A percentile compares a stretch with the other conserved stretches of the same genome.
Conservation (phyloP, 2,888 invertebrate genomes). For the Archaeoteleia sp. region DNA sequence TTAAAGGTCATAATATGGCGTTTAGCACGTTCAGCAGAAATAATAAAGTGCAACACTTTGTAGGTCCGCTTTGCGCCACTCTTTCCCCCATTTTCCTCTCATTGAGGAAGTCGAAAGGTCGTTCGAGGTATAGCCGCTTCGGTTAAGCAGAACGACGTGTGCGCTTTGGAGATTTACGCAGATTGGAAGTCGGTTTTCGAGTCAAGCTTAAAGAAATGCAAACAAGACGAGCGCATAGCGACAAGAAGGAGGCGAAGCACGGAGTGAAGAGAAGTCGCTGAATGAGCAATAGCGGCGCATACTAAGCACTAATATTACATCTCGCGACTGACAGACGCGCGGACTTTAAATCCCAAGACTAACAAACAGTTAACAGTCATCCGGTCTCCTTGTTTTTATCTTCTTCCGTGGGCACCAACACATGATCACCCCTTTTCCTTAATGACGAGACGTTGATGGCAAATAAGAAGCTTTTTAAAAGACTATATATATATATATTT, state of each 20-base stretch:
- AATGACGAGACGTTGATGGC: constrained; percentile 17
- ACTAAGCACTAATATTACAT: constrained; percentile 74
- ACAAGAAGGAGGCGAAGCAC: constrained; percentile 10
- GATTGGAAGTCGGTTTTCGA: constrained; percentile 40
- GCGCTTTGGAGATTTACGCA: background rate
- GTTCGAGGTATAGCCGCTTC: constrained; percentile 38
- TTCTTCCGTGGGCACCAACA: constrained; percentile 64
- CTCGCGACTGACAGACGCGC: constrained; percentile 74
- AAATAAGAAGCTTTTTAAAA: too few relatives aligned
- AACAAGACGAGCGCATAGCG: constrained; percentile 25
- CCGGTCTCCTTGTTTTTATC: constrained; percentile 75
- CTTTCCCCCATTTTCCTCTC: too few relatives aligned
- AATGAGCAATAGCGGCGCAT: constrained; percentile 63
- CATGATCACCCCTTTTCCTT: constrained; percentile 59
- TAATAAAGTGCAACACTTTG: too few relatives aligned
- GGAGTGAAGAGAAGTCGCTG: constrained; percentile 37
- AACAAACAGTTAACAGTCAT: constrained; percentile 75
- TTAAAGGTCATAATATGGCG: too few relatives aligned
- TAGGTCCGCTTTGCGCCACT: too few relatives aligned
- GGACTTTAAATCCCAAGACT: constrained; percentile 75
- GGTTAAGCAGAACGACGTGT: constrained; percentile 43
- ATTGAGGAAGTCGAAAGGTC: constrained; percentile 15
- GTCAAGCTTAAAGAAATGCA: constrained; percentile 37
- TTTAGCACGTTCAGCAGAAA: too few relatives aligned
- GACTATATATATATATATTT: too few relatives aligned